These are phyloP conservation scores for Mesitornis unicolor DNA, from an alignment of 2,113 vertebrate species.

Conservation along the genomic window DNA sequence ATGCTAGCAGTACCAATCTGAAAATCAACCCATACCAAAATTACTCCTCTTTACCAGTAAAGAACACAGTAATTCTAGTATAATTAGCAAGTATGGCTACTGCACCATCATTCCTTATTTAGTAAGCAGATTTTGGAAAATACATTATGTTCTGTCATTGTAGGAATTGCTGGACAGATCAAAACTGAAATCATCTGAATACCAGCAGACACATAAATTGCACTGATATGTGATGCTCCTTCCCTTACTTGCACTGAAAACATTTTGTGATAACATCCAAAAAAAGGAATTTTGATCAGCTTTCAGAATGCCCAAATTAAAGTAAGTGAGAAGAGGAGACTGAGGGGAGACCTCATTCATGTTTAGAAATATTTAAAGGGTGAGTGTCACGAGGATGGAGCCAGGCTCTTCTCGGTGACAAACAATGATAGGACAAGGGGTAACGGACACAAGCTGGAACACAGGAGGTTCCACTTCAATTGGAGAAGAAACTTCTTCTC, in stretches of 20 bases:
- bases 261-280: neutral
- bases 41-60: neutral
- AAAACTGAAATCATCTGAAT: neutral
- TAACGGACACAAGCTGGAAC: no score
- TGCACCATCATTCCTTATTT: neutral
- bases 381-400: no score
- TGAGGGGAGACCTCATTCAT: no score
- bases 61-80: neutral
- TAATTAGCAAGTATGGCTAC: neutral
- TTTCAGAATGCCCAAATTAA: neutral
- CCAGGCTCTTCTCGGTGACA: no score
- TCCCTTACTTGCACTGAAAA: neutral
- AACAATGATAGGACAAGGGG: no score
- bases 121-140: neutral
- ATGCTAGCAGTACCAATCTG: neutral
- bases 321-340: no score
- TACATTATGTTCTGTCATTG: neutral
- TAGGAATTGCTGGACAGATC: neutral
- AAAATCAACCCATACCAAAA: neutral
- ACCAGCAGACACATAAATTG: neutral
- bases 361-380: no score
- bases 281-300: neutral
- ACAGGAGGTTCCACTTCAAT: no score
- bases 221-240: neutral
- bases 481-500: no score